These are phyloP conservation scores for Crocidura indochinensis DNA, from an alignment of 2,797 vertebrate genomes.

Conservation along the genomic window DNA sequence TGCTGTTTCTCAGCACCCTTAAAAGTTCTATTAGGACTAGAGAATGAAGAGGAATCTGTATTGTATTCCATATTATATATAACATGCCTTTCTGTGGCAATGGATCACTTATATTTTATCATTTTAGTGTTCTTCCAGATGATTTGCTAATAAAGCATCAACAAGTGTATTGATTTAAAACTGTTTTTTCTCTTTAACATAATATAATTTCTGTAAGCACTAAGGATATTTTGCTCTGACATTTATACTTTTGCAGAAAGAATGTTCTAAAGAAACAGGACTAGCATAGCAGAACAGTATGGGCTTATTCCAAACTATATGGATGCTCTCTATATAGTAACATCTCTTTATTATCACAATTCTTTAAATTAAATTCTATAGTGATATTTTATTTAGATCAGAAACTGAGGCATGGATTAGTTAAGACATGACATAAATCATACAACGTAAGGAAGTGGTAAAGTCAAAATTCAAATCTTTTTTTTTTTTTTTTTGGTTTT, in stretches of 20 bases:
- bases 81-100: not conserved
- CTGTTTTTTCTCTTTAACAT: not conserved
- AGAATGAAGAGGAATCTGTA: not conserved
- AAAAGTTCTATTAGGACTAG: not conserved
- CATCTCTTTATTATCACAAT: not conserved
- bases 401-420: not conserved
- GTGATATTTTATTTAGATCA: constrained; percentile 8
- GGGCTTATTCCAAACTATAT: too few relatives aligned
- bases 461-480: not conserved
- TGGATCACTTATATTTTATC: not conserved
- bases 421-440: not conserved
- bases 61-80: not conserved
- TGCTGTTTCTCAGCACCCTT: not conserved
- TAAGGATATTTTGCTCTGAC: not conserved
- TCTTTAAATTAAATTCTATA: not conserved
- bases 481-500: too few relatives aligned
- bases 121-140: not conserved
- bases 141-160: constrained; percentile 13
- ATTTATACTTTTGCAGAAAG: not conserved
- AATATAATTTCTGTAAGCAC: not conserved
- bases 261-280: not conserved
- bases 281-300: too few relatives aligned
- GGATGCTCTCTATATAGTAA: not conserved
- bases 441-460: not conserved
- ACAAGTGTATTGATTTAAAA: not conserved